Conservation (phyloP, 2,797 vertebrate species). For the Pogoniulus pusillus region DNA sequence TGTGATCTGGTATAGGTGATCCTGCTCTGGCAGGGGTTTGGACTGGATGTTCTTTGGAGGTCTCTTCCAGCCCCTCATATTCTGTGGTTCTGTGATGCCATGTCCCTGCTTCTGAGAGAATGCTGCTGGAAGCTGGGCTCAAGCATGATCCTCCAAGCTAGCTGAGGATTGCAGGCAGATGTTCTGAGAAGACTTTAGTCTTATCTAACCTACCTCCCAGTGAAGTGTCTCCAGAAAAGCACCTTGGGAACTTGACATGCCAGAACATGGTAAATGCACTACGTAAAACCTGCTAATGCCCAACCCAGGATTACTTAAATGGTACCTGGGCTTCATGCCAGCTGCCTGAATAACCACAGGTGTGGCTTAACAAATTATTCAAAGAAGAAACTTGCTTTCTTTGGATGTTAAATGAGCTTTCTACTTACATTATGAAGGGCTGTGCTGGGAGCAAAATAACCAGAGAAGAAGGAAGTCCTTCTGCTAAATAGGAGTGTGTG, state of each 20-base stretch:
- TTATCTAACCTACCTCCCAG: not conserved
- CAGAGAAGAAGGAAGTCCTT: not conserved
- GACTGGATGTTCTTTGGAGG: too few relatives aligned
- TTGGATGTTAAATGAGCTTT: not conserved
- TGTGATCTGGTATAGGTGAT: too few relatives aligned
- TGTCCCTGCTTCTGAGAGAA: not conserved
- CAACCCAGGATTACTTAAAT: not conserved
- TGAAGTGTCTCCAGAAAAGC: not conserved
- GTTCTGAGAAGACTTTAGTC: not conserved
- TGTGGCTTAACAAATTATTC: not conserved
- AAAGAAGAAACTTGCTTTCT: not conserved
- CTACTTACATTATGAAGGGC: not conserved
- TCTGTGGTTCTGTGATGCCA: too few relatives aligned
- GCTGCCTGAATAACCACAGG: not conserved
- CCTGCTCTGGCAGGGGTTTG: too few relatives aligned
- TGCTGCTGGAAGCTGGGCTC: not conserved
- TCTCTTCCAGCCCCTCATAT: too few relatives aligned
- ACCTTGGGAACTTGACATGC: not conserved
- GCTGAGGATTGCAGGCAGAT: not conserved
- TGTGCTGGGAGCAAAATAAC: not conserved
- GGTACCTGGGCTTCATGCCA: not conserved
- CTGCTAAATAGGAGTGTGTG: not conserved
- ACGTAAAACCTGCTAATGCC: not conserved
- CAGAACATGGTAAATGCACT: not conserved
- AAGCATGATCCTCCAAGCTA: not conserved